phyloP scores from a whole-genome alignment of 2,888 invertebrate species.

The Metallyticus violacea region DNA sequence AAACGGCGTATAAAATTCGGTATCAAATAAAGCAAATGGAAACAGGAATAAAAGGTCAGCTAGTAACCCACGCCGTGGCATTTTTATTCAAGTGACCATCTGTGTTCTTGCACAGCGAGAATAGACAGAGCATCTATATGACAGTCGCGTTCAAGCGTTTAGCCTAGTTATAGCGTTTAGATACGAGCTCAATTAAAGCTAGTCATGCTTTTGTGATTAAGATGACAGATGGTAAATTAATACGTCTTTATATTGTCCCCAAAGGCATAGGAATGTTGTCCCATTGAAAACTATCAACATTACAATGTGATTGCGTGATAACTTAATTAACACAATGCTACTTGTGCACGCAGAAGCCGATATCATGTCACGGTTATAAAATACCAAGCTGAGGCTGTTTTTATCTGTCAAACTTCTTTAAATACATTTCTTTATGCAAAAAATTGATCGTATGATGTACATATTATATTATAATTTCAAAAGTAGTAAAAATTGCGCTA shows the following conservation, averaged over 20 bases:
- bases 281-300: not conserved
- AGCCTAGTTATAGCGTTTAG: not conserved
- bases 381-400: too few relatives aligned
- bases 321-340: not conserved
- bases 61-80: not conserved
- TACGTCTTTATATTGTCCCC: not conserved
- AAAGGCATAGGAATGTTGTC: not conserved
- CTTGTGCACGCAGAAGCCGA: too few relatives aligned
- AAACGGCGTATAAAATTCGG: not conserved
- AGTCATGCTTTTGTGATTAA: not conserved
- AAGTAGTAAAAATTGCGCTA: too few relatives aligned
- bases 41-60: not conserved
- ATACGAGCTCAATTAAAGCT: not conserved
- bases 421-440: too few relatives aligned
- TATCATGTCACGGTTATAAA: too few relatives aligned
- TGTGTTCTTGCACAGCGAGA: not conserved
- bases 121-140: not conserved
- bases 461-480: too few relatives aligned
- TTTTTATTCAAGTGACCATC: not conserved
- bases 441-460: too few relatives aligned
- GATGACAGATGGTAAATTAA: not conserved
- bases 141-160: not conserved
- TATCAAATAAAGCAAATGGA: not conserved
- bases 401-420: too few relatives aligned
- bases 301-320: not conserved